A percentile compares a stretch with the other conserved stretches of the same genome.
Evolutionary conservation across 2,797 vertebrate genomes (phyloP).

Genomic region (Phrynocephalus forsythii): DNA sequence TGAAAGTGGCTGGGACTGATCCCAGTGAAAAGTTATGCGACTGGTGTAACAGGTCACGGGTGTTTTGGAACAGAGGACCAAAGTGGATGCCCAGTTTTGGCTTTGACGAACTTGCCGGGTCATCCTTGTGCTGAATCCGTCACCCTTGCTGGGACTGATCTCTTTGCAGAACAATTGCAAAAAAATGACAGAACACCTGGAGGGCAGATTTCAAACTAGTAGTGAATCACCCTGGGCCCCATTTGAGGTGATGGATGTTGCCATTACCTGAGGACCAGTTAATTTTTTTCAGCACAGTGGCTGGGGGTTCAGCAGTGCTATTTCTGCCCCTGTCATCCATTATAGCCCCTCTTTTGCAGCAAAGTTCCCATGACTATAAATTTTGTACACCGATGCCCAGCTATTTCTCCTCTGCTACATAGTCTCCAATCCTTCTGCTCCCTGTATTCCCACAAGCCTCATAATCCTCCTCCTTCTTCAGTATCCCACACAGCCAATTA

Average conservation of each 20-base stretch:
- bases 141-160: neutral
- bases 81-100: neutral
- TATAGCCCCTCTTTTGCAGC: neutral
- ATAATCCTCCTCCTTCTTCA: neutral
- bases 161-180: neutral
- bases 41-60: neutral
- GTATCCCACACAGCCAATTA: conserved; percentile 12
- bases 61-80: neutral
- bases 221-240: neutral
- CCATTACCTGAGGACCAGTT: neutral
- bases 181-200: neutral
- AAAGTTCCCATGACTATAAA: neutral
- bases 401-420: neutral
- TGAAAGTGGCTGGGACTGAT: neutral
- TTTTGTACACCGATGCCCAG: rapidly evolving
- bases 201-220: neutral
- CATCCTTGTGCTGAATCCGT: conserved; percentile 5
- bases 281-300: neutral
- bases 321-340: conserved; percentile 10
- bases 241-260: conserved; percentile 30
- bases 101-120: neutral
- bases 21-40: rapidly evolving
- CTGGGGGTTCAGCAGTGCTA: conserved; percentile 15
- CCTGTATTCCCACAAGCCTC: neutral
- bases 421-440: neutral